Evolutionary conservation across 2,888 invertebrate species (phyloP), one percentile per base, ranked within the genome.

Genomic region (Cataglyphis rosenhaueri): DNA sequence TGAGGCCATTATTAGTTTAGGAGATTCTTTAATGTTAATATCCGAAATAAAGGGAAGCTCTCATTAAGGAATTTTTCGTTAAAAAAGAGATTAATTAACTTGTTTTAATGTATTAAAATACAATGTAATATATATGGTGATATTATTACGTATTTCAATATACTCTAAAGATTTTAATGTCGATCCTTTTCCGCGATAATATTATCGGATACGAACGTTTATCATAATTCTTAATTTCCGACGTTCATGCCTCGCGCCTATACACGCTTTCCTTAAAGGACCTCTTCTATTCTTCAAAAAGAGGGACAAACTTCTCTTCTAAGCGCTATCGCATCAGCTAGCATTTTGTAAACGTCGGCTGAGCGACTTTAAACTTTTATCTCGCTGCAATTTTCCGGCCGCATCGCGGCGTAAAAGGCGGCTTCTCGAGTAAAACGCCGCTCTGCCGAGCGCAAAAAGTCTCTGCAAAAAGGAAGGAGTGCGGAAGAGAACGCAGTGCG

Each of bases 331-430:
- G 73, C 41, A 25, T 32, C 78, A 66, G 41, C 73, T 71, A 71
- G 73, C 78, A 25, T 78, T 78, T 78, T 78, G 78, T 78, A 78
- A 78, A 78, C 78, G 78, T 32, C 32, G 78, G 57, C 71, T 59
- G 78, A 78, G 73, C 73, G 78, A 78, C 78, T 78, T 78, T 78
- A 78, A 78, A 78, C 78, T 78, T 78, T 78, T 78, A 78, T 78
- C 78, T 71, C 59, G 78, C 73, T 78, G 59, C 73, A 78, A 71
- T 78, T 78, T 78, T 78, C 78, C 78, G 78, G 78, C 73, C 78
- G 78, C 78, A 71, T 71, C 78, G 78, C 78, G 41, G 57, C 73
- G 73, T 78, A 78, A 78, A 71, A 78, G 78, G 78, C 78, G 71
- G 57, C 71, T 78, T 71, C 59, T 71, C 59, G 32, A 71, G 78